phyloP scores from a whole-genome alignment of 2,113 vertebrate species.

The Crotalus viridis region DNA sequence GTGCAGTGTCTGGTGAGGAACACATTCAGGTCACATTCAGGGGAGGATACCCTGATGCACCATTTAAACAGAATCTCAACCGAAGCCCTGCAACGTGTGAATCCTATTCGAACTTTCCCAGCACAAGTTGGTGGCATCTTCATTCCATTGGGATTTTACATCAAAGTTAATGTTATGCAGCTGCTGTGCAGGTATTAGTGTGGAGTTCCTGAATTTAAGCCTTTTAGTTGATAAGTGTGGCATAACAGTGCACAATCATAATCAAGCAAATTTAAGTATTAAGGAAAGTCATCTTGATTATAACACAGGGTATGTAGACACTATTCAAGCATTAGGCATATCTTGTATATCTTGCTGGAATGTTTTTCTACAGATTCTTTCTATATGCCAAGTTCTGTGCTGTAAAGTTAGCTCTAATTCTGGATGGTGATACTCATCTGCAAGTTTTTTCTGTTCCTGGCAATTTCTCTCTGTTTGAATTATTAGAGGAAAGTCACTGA shows the following conservation, averaged over 20 bases:
- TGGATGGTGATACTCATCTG: not conserved
- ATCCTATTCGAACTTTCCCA: not conserved
- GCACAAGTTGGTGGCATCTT: not conserved
- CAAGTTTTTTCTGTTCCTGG: not conserved
- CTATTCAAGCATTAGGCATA: not conserved
- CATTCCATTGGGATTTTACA: not conserved
- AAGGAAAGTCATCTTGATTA: not conserved
- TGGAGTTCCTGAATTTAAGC: not conserved
- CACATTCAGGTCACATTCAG: not conserved
- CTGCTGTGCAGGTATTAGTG: not conserved
- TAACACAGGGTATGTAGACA: not conserved
- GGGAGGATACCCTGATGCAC: not conserved
- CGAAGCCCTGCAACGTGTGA: not conserved
- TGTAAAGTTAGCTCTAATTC: not conserved
- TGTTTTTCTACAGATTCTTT: not conserved
- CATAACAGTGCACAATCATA: not conserved
- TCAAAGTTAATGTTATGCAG: not conserved
- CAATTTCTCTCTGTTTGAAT: not conserved
- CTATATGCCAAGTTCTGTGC: not conserved
- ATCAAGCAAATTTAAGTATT: not conserved
- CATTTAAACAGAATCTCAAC: not conserved
- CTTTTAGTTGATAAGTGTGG: not conserved
- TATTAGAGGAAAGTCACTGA: not conserved
- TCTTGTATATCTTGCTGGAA: not conserved
- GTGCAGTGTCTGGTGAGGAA: not conserved